A percentile compares a stretch with the other conserved stretches of the same genome.
These are phyloP conservation scores for Cyprinodon variegatus DNA, from an alignment of 2,113 vertebrate species.

Conservation along the genomic window DNA sequence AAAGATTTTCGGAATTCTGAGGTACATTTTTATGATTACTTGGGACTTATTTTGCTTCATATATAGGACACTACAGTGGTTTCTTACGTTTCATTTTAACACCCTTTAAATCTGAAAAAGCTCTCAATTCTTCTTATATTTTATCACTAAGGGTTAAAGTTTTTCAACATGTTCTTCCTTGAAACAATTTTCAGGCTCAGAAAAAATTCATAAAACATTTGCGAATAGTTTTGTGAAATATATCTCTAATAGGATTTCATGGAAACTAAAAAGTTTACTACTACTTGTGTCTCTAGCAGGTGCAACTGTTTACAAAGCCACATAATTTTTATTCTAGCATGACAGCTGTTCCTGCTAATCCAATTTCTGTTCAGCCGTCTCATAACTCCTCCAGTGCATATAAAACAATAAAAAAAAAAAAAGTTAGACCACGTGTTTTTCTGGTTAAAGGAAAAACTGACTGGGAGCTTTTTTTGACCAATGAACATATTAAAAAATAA, in stretches of 20 bases:
- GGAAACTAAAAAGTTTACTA: slow-evolving; percentile 9
- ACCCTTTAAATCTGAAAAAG: not conserved
- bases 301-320: slow-evolving; percentile 10
- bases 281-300: slow-evolving; percentile 34
- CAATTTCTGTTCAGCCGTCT: not conserved
- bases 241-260: not conserved
- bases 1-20: no score
- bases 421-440: not conserved
- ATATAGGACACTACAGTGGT: not conserved
- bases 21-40: not conserved
- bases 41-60: no score
- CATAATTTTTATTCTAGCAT: not conserved
- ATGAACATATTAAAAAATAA: not conserved
- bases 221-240: slow-evolving; percentile 14
- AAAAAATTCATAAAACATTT: not conserved
- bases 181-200: slow-evolving; percentile 11
- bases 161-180: slow-evolving; percentile 15
- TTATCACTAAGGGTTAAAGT: slow-evolving; percentile 13
- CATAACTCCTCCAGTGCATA: not conserved
- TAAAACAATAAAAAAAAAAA: not conserved
- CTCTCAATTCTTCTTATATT: not conserved
- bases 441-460: not conserved
- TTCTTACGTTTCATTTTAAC: slow-evolving; percentile 1
- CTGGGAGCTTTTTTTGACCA: not conserved
- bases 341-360: slow-evolving; percentile 24